Base-by-base conservation (phyloP, 2,888 invertebrate species). In the Daptonema setosum region DNA sequence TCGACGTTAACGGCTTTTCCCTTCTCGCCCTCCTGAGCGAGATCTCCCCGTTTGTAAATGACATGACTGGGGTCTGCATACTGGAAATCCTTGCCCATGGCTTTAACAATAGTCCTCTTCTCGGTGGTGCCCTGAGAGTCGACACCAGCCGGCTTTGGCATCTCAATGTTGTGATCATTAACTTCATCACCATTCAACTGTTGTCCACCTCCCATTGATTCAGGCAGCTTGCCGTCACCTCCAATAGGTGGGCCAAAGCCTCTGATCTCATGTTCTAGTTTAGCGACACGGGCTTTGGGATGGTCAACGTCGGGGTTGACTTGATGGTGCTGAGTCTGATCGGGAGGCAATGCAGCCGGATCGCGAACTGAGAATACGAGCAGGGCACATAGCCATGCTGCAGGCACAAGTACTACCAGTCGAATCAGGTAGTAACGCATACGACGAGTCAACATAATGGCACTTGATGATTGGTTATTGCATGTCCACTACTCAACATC, bases 1-100 rank as follows among this genome's bases (percentile, higher is more conserved):
- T 70, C 65, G 22, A 69, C 55, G 25, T 63, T 63, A 17, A 69
- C 69, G 8, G 68, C 65, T 59, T 67, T 67, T 55, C 68, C 69
- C 22, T 51, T 54, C 56, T 69, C 69, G 47, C 69, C 69, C 1
- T 63, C 66, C 59, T 67, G 67, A 3, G 52, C 59, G 5, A 63
- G 20, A 52, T 69, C 68, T 14, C 65, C 67, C 28, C 61, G 61
- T 55, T 66, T 66, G 59, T 69, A 69, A 45, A 69, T 70, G 41
- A 68, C 68, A 47, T 63, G 63, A 55, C 66, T 63, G 22, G 63
- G 58, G 57, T 69, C 67, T 53, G 58, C 57, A n/a, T n/a, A n/a
- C n/a, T 63, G 61, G 52, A 61, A 59, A 26, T 64, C 63, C 24
- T 61, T 61, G 1, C 69, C 69, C 54, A 65, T 65, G 2, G 65